phyloP scores from a whole-genome alignment of 1,140 invertebrate genomes.

The Kradibia gibbosae region DNA sequence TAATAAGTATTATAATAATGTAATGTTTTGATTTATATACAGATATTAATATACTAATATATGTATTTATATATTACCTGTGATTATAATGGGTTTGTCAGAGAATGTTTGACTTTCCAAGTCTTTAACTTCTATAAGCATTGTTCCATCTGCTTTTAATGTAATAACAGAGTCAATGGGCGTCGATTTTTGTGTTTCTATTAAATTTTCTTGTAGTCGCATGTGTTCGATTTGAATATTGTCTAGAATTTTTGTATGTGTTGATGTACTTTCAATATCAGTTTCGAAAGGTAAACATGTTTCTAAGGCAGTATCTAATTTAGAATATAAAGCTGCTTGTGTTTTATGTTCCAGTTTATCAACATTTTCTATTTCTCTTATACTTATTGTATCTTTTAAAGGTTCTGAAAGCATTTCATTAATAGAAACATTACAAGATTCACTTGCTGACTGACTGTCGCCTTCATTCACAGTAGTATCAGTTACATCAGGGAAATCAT shows the following conservation, averaged over 20 bases:
- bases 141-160: slow-evolving; percentile 49
- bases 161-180: slow-evolving; percentile 5
- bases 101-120: slow-evolving; percentile 60
- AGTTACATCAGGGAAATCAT: slow-evolving; percentile 54
- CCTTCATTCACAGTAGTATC: slow-evolving; percentile 64
- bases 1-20: no score
- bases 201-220: slow-evolving; percentile 58
- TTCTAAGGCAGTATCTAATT: slow-evolving; percentile 58
- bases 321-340: slow-evolving; percentile 74
- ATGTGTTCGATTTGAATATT: slow-evolving; percentile 53
- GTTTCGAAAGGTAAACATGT: slow-evolving; percentile 54
- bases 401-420: slow-evolving; percentile 56
- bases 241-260: slow-evolving; percentile 56
- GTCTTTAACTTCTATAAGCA: slow-evolving; percentile 44
- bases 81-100: not conserved
- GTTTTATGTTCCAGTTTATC: slow-evolving; percentile 55
- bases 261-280: slow-evolving; percentile 59
- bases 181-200: slow-evolving; percentile 38
- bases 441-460: slow-evolving; percentile 71
- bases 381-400: slow-evolving; percentile 48
- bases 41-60: not conserved
- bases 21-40: no score
- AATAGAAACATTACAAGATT: slow-evolving; percentile 64
- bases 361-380: slow-evolving; percentile 41
- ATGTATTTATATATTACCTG: slow-evolving; percentile 29